These are phyloP conservation scores for Epinephelus lanceolatus DNA, from an alignment of 2,113 vertebrate genomes.

Conservation along the genomic window DNA sequence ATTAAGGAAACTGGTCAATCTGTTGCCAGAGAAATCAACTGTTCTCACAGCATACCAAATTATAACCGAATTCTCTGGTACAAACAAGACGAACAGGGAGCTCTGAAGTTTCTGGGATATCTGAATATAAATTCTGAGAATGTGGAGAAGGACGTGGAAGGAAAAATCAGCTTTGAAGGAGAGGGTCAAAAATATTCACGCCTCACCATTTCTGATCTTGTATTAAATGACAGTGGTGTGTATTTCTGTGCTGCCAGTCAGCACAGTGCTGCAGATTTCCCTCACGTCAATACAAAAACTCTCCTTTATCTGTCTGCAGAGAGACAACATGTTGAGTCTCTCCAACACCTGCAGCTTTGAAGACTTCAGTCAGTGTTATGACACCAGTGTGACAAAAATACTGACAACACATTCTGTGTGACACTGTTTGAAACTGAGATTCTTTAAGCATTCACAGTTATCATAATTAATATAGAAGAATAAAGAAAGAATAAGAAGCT, in stretches of 20 bases:
- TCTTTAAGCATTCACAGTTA: too few relatives aligned
- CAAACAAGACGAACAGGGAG: slow-evolving; percentile 31
- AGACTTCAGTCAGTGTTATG: too few relatives aligned
- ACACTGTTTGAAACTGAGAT: too few relatives aligned
- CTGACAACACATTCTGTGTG: too few relatives aligned
- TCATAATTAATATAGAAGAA: too few relatives aligned
- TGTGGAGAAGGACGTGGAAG: background rate
- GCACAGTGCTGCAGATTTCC: slow-evolving; percentile 49
- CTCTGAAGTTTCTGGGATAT: slow-evolving; percentile 54
- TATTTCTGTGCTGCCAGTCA: slow-evolving; percentile 62
- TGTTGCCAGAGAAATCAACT: slow-evolving; percentile 50
- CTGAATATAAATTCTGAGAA: background rate
- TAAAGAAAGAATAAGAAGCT: too few relatives aligned
- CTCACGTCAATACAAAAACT: slow-evolving; percentile 52
- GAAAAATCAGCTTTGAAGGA: slow-evolving; percentile 54
- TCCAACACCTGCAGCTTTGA: slow-evolving; percentile 44
- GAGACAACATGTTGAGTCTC: background rate
- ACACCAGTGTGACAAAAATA: too few relatives aligned
- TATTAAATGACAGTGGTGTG: slow-evolving; percentile 25
- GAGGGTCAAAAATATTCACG: background rate
- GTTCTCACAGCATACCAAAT: slow-evolving; percentile 34
- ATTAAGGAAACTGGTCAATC: slow-evolving; percentile 42
- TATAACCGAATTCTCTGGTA: slow-evolving; percentile 68
- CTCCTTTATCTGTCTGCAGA: background rate
- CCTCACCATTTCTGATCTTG: slow-evolving; percentile 20